Base-by-base conservation (phyloP, 2,888 invertebrate species). In the Parnassius orleans region DNA sequence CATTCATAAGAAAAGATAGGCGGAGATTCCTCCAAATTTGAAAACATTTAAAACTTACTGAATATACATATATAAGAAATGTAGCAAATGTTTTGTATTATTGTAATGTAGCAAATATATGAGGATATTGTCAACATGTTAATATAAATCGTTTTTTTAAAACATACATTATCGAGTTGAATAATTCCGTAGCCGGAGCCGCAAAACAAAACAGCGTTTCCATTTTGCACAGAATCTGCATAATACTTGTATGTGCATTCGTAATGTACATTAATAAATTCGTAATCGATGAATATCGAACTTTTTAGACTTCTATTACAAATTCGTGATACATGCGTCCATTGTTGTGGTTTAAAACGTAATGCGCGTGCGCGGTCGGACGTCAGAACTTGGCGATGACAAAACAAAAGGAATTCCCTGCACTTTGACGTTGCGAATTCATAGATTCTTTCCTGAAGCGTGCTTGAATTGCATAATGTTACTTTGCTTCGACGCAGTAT, bases 401-500 rank as follows among this genome's bases (percentile, higher is more conserved):
- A 50, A 57, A 58, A 57, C 53, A 58, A 58, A 54, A 50, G 63
- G 63, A 66, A 65, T 66, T 60, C 60, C 63, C 63, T 44, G 58
- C 62, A 63, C 44, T 65, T 64, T 60, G 57, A 65, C 24, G 58
- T 60, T 43, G 61, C 59, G 10, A 60, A 47, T 53, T 61, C 53
- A 57, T 62, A 61, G 53, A 61, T 61, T 57, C 56, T 66, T 69
- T 65, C 65, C 69, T 61, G 47, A 57, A 55, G 65, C 68, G 68
- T 68, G 66, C 64, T 59, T 53, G 24, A n/a, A 50, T 58, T 61
- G 14, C 47, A 41, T 58, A 60, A 66, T 61, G 52, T 57, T 46
- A 54, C 61, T 60, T 51, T 9, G 10, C 52, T 53, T 24, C 47
- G 54, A 54, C 33, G 53, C 15, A 52, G n/a, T 33, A 33, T 33